Conservation (phyloP, 2,888 invertebrate genomes). For the Drosophila infuscata region DNA sequence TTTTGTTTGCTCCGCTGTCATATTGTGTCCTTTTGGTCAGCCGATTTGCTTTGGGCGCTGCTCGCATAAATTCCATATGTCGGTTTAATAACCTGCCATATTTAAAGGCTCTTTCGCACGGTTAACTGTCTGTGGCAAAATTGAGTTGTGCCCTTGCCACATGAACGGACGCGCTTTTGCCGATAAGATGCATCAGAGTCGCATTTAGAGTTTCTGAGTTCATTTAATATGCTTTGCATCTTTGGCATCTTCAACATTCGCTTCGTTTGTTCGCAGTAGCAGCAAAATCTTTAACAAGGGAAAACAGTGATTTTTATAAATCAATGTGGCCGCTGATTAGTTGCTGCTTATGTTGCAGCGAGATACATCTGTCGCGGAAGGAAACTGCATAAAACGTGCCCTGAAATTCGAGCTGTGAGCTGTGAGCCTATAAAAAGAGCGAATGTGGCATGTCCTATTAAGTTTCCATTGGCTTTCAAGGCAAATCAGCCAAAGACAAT, state of each 20-base stretch:
- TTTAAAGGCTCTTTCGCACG: not conserved
- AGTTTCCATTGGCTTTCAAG: not conserved
- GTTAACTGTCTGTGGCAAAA: not conserved
- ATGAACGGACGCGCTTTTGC: slow-evolving; percentile 1
- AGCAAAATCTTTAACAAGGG: not conserved
- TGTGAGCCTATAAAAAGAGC: not conserved
- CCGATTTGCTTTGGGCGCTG: not conserved
- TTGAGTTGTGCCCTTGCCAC: not conserved
- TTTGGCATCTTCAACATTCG: not conserved
- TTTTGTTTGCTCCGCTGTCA: not conserved
- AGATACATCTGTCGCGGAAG: not conserved
- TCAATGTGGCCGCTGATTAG: not conserved
- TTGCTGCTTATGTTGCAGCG: not conserved
- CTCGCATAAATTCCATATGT: not conserved
- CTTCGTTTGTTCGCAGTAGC: not conserved
- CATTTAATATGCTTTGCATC: not conserved
- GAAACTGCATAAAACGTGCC: not conserved
- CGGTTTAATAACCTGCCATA: not conserved
- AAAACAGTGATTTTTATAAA: not conserved
- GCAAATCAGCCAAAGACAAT: not conserved
- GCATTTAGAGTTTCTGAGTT: not conserved
- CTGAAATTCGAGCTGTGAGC: slow-evolving; percentile 3
- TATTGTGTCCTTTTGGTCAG: not conserved
- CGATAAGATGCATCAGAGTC: not conserved
- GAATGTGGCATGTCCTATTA: not conserved